A percentile compares a stretch with the other conserved stretches of the same genome.
Evolutionary conservation across 2,113 vertebrate genomes (phyloP).

Genomic region (Paralichthys olivaceus): DNA sequence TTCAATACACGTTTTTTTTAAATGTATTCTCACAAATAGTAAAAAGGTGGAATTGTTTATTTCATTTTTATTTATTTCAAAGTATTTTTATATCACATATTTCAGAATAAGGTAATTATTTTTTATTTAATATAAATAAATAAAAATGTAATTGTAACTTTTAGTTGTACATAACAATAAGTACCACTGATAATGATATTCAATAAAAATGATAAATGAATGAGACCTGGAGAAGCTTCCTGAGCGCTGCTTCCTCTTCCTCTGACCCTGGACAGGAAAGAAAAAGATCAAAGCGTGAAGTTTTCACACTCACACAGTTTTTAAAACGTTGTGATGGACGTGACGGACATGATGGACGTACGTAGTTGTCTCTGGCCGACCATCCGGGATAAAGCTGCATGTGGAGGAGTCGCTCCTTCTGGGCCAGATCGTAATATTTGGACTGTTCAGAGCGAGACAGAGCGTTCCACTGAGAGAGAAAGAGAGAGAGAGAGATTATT

Average conservation of each 20-base stretch:
- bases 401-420: conserved; percentile 94
- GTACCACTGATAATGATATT: no score
- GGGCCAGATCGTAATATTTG: conserved; percentile 89
- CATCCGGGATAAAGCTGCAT: conserved; percentile 96
- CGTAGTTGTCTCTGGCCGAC: conserved; percentile 96
- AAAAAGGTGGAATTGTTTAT: no score
- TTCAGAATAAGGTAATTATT: no score
- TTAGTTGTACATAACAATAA: no score
- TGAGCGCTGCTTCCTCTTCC: conserved; percentile 39
- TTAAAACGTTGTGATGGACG: rapidly evolving
- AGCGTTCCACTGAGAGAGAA: conserved; percentile 87
- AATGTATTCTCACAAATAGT: no score
- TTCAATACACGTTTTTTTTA: no score
- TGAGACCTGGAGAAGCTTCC: background rate
- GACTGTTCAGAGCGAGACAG: conserved; percentile 83
- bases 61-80: no score
- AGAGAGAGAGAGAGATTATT: background rate
- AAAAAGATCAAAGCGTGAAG: background rate
- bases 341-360: conserved; percentile 74
- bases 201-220: no score
- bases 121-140: no score
- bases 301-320: rapidly evolving
- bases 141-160: no score
- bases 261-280: conserved; percentile 47
- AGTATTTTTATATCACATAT: background rate